A percentile compares a stretch with the other conserved stretches of the same genome.
Conservation (phyloP, 2,888 invertebrate species). For the Digitonthophagus gazella region DNA sequence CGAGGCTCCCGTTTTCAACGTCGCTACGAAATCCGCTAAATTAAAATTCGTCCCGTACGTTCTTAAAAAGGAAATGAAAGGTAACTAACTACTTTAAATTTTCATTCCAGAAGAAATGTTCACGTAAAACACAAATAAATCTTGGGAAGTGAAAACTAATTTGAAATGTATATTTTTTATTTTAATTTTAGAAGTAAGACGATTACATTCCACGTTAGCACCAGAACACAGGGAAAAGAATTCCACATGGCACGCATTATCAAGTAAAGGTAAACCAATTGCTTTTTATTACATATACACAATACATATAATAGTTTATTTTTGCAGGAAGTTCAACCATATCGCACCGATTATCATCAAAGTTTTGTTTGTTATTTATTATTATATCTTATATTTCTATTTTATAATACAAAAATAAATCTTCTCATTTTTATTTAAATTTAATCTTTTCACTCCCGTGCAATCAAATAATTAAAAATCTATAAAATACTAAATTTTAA, state of each 20-base stretch:
- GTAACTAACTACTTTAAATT: too few relatives aligned
- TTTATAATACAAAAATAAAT: not conserved
- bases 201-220: constrained; percentile 1
- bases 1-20: constrained; percentile 41
- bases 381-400: not conserved
- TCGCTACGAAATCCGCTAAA: constrained; percentile 29
- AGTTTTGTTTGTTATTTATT: not conserved
- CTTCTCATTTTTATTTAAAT: not conserved
- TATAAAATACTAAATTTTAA: too few relatives aligned
- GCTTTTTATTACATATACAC: not conserved
- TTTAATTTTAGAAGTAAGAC: not conserved
- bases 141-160: not conserved
- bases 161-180: not conserved
- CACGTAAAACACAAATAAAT: too few relatives aligned
- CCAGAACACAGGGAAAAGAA: constrained; percentile 17
- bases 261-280: constrained; percentile 22
- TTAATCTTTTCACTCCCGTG: not conserved
- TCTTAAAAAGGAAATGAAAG: constrained; percentile 9
- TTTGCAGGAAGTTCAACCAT: not conserved
- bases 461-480: not conserved
- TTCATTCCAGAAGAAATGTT: too few relatives aligned
- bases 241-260: constrained; percentile 25
- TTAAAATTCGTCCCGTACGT: constrained; percentile 30
- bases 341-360: not conserved
- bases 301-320: not conserved